Conservation (phyloP, 2,113 vertebrate genomes). For the Chaenogobius annularis region DNA sequence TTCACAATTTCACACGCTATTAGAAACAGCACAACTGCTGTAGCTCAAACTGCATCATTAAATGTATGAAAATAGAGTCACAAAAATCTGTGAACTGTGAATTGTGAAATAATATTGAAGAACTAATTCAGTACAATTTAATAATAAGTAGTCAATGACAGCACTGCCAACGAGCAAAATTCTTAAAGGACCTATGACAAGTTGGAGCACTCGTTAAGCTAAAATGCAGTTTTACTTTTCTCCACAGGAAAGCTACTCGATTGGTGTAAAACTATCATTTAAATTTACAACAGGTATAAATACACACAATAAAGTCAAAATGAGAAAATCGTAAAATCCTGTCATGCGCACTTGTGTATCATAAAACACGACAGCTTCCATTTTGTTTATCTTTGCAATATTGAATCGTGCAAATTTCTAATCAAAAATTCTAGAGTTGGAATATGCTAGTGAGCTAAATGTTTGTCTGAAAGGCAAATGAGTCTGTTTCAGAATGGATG, state of each 20-base stretch:
- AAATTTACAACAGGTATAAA: no score
- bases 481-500: conserved; percentile 19
- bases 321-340: no score
- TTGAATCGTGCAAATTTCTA: neutral
- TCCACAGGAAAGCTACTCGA: no score
- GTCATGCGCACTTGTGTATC: no score
- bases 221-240: no score
- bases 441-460: neutral
- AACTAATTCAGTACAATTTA: neutral
- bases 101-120: neutral
- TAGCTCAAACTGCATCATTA: neutral
- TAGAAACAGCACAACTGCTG: no score
- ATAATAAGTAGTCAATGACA: no score
- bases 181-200: no score
- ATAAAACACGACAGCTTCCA: neutral
- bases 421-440: neutral
- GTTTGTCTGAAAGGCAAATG: neutral
- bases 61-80: neutral
- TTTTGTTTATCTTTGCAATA: neutral
- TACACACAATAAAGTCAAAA: no score
- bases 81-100: neutral
- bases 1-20: neutral
- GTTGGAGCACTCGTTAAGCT: no score
- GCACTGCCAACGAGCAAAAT: no score
- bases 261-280: no score